A percentile compares a stretch with the other conserved stretches of the same genome.
Evolutionary conservation across 2,113 vertebrate genomes (phyloP).

Genomic region (Peromyscus polionotus): DNA sequence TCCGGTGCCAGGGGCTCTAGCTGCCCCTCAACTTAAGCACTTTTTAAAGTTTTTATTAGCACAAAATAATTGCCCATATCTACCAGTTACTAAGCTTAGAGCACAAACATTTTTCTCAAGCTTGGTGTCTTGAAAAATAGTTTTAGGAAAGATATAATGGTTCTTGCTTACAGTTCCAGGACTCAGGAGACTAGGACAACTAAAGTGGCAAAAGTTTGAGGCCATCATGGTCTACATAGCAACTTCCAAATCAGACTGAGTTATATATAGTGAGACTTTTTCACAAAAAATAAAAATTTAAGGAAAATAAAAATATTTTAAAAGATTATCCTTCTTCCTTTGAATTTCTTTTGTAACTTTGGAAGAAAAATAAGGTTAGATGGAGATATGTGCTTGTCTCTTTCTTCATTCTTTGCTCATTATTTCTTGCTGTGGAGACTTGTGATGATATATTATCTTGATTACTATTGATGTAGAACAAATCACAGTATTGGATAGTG

Average conservation of each 20-base stretch:
- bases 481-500: neutral
- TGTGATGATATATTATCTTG: neutral
- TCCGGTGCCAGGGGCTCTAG: fast-evolving
- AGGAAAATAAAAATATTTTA: neutral
- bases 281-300: neutral
- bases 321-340: neutral
- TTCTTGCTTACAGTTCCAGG: no score
- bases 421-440: neutral
- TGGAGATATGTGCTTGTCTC: neutral
- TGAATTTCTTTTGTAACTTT: neutral
- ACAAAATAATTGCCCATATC: neutral
- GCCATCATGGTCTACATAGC: neutral
- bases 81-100: neutral
- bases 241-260: neutral
- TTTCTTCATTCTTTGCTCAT: neutral
- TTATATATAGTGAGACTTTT: neutral
- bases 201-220: neutral
- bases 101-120: neutral
- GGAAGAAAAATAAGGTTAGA: neutral
- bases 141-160: neutral
- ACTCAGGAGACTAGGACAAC: no score
- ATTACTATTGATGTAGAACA: neutral
- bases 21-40: neutral
- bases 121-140: neutral
- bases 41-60: neutral